Evolutionary conservation across 1,140 invertebrate species (phyloP).

Genomic region (Drosophila hydei): DNA sequence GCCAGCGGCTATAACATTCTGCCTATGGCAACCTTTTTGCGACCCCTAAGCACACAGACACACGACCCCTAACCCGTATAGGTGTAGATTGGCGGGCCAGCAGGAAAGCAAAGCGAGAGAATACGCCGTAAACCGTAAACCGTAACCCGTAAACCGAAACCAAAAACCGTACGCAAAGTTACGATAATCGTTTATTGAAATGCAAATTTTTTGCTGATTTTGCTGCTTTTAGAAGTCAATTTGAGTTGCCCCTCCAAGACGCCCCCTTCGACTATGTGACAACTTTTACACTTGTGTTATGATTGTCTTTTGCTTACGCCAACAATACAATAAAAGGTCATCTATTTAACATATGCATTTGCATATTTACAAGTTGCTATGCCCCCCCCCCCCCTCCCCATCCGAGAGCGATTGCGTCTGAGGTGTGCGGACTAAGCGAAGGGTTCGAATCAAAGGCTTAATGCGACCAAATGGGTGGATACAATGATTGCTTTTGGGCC

Average conservation of each 20-base stretch:
- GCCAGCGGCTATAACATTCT: slow-evolving; percentile 15
- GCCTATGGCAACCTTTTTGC: slow-evolving; percentile 48
- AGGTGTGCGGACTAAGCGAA: slow-evolving; percentile 8
- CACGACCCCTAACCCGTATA: slow-evolving; percentile 9
- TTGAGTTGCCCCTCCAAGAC: slow-evolving; percentile 47
- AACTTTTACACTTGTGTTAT: slow-evolving; percentile 56
- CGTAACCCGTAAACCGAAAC: slow-evolving; percentile 68
- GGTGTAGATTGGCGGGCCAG: background rate
- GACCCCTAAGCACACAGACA: slow-evolving; percentile 26
- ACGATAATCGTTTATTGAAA: slow-evolving; percentile 82
- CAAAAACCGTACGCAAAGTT: slow-evolving; percentile 80
- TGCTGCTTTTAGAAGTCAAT: slow-evolving; percentile 81
- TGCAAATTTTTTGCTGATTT: slow-evolving; percentile 82
- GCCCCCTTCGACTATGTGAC: slow-evolving; percentile 29
- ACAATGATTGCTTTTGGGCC: slow-evolving; percentile 36
- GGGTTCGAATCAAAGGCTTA: slow-evolving; percentile 12
- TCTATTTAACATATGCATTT: slow-evolving; percentile 67
- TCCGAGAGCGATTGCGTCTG: background rate
- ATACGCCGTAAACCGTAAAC: slow-evolving; percentile 52
- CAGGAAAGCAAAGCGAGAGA: slow-evolving; percentile 4
- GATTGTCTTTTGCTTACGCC: slow-evolving; percentile 50
- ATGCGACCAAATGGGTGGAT: slow-evolving; percentile 6
- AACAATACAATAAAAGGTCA: slow-evolving; percentile 58
- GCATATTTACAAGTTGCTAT: slow-evolving; percentile 59
- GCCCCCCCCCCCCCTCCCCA: background rate